Base-by-base conservation (phyloP, 2,888 invertebrate genomes). In the Trisateles emortualis region DNA sequence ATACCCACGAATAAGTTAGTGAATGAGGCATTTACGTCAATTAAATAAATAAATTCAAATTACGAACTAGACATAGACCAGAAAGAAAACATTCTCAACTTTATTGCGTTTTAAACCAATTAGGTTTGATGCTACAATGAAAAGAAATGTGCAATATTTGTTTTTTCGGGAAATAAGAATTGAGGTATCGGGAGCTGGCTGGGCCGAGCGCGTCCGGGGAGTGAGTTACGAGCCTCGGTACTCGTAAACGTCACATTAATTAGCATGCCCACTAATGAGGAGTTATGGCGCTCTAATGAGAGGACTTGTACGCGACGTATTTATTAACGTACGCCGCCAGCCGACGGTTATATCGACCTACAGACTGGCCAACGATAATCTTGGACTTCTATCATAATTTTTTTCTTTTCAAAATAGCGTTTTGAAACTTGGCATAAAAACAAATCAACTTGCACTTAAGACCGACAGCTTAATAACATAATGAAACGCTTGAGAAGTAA, bases 231-330 rank as follows among this genome's bases (percentile, higher is more conserved):
- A 82, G 78, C 78, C 72, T 59, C 77, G 81, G 75, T 77, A 80
- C 81, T 88, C 88, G 88, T 89, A 88, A 90, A 88, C 86, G 91
- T 91, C 91, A 87, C 89, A 84, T 91, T 92, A 92, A 92, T 92
- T 92, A 91, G 90, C 90, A 87, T 86, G 84, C 78, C 86, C 87
- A 76, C 90, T 92, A 92, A 92, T 92, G 92, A 92, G 90, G 88
- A 92, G 88, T 92, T 92, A 92, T 91, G 88, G 89, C 81, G 81
- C 84, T 86, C 88, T 91, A 92, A 92, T 91, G 90, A 92, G 88
- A 84, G 84, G 86, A 87, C 85, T 86, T 80, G 81, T 82, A 81
- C 78, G 74, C 78, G 84, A 83, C 81, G 84, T 87, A 88, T 88
- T 71, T 71, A 71, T 72, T 71, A 72, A 60, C 54, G 65, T 58